These are phyloP conservation scores for Artibeus jamaicensis DNA, from an alignment of 2,797 vertebrate genomes.

Conservation along the genomic window DNA sequence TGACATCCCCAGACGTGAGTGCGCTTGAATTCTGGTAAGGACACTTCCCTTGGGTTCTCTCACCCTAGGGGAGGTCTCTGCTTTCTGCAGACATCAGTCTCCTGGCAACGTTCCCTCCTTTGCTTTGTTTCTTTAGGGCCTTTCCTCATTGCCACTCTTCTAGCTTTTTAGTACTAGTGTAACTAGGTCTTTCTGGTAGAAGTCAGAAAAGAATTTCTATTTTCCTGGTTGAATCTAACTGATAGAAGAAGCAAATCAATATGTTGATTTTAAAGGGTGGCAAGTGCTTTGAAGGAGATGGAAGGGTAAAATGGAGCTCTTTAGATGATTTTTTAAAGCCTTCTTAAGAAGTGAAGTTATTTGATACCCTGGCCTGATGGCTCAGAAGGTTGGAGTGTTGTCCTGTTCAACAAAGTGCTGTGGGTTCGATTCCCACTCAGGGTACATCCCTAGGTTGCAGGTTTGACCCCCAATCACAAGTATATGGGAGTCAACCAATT, in stretches of 20 bases:
- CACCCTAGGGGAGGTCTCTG: background rate
- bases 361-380: background rate
- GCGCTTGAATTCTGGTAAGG: background rate
- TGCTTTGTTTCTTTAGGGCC: background rate
- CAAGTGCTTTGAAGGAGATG: background rate
- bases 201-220: background rate
- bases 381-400: background rate
- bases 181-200: background rate
- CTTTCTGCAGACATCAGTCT: background rate
- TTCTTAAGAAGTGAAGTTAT: background rate
- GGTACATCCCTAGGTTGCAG: no score
- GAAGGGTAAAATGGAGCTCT: background rate
- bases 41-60: background rate
- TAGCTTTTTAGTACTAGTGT: background rate
- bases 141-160: background rate
- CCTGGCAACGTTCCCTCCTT: background rate
- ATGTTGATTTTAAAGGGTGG: slow-evolving; percentile 24
- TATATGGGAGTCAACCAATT: background rate
- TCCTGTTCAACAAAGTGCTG: background rate
- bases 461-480: background rate
- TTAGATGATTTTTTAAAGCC: background rate
- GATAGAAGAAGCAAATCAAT: background rate
- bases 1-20: background rate
- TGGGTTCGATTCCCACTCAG: background rate
- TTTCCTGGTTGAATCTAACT: background rate